Evolutionary conservation across 2,888 invertebrate species (phyloP), one percentile per base, ranked within the genome.

Genomic region (Pterostichus madidus): DNA sequence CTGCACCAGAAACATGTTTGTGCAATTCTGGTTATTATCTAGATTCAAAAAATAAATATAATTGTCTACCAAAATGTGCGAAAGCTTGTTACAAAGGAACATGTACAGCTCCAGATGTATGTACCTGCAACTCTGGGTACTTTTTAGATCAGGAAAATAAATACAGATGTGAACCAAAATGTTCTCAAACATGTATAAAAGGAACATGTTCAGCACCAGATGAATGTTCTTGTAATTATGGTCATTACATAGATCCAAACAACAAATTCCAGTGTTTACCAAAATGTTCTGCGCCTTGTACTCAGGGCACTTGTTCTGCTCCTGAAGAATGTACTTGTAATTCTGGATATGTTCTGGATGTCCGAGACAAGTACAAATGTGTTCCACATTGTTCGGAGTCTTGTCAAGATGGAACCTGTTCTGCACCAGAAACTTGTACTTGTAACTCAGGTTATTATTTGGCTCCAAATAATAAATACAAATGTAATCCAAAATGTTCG

Each of bases 371-470:
- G 85, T 84, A 85, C 68, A 81, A 85, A 49, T 86, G 87, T 75
- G 81, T 83, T 35, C 87, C 87, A 10, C 80, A 83, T 31, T 88
- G 88, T 73, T 68, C 64, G 6, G 84, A 84, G 73, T 46, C 84
- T n/a, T 88, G 88, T 77, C n/a, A 85, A 2, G 86, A 90, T 80
- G 90, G 90, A 5, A 83, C 84, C 15, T 91, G 90, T 80, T 86
- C 86, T 0, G 87, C 86, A 2, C 89, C 89, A 0, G 87, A 89
- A 31, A 85, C 79, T 0, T 90, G 91, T 81, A 84, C 86, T 8
- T 94, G 93, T 84, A 91, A 91, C 81, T 84, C 89, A 10, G 94
- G 93, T 52, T 93, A 92, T 83, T 85, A 89, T 0, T 83, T 86
- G 39, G 92, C 93, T 84, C 89, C 84, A n/a, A 86, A 86, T 0